Evolutionary conservation across 2,113 vertebrate genomes (phyloP).

Genomic region (Scolopax mira): DNA sequence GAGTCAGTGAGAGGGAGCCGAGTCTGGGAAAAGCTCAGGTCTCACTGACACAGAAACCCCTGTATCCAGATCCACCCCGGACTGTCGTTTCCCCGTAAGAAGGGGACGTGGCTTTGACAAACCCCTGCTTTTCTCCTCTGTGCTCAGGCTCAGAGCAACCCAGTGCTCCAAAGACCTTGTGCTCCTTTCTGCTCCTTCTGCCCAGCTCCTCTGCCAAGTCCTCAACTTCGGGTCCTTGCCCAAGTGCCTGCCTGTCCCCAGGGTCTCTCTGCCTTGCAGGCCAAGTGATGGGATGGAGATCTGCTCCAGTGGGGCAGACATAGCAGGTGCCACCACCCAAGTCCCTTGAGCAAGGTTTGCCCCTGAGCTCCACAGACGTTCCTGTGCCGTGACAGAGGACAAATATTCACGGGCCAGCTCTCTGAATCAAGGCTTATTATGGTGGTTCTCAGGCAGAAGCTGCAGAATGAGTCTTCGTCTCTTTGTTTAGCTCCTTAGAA

Average conservation of each 20-base stretch:
- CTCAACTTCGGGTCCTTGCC: background rate
- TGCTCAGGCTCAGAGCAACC: background rate
- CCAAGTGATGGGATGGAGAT: fast-evolving
- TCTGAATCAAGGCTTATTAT: background rate
- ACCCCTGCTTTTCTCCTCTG: background rate
- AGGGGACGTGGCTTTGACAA: background rate
- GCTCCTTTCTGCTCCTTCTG: background rate
- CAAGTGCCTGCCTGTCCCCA: background rate
- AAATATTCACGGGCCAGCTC: fast-evolving
- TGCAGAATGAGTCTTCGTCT: background rate
- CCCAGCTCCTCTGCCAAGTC: background rate
- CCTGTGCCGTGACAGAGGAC: background rate
- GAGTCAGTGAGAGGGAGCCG: background rate
- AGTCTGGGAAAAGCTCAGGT: background rate
- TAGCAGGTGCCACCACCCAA: background rate
- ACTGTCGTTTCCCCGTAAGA: fast-evolving
- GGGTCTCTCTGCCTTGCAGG: background rate
- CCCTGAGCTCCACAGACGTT: background rate
- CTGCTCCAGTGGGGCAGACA: background rate
- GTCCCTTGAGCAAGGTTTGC: background rate
- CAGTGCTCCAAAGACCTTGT: background rate
- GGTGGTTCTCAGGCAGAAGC: background rate
- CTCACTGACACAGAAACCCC: fast-evolving
- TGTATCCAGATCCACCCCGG: fast-evolving
- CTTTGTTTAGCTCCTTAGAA: background rate